Percentiles rank a stretch among this genome's conserved stretches.
phyloP scores from a whole-genome alignment of 2,113 vertebrate species.

The Hyaena hyaena region DNA sequence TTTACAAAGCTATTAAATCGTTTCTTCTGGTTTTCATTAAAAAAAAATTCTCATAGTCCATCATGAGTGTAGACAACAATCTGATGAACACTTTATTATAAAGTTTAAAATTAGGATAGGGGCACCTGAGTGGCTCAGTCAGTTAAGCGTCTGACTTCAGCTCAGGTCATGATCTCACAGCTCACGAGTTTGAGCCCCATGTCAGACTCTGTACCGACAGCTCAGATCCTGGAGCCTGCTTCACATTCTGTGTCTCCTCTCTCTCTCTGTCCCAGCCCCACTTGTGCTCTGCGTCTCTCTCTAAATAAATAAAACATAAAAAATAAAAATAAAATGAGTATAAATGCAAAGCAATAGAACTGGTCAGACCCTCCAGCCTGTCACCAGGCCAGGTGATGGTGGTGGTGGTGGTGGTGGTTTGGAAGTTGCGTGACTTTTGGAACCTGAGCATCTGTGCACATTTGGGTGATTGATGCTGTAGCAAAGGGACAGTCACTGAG shows the following conservation, averaged over 20 bases:
- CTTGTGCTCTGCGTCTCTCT: too few relatives aligned
- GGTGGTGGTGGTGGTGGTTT: not conserved
- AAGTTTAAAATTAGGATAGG: not conserved
- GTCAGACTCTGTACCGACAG: too few relatives aligned
- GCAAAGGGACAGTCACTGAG: not conserved
- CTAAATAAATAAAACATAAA: too few relatives aligned
- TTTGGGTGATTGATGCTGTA: too few relatives aligned
- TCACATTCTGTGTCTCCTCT: too few relatives aligned
- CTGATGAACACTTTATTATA: not conserved
- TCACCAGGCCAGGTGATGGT: not conserved
- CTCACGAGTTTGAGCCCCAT: too few relatives aligned
- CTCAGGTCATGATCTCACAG: too few relatives aligned
- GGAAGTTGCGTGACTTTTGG: not conserved
- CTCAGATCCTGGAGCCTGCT: too few relatives aligned
- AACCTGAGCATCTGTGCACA: not conserved
- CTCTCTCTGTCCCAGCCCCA: too few relatives aligned
- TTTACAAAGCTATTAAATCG: not conserved
- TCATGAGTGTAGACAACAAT: not conserved
- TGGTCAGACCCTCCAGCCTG: not conserved
- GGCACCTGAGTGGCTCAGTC: too few relatives aligned
- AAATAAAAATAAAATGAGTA: not conserved
- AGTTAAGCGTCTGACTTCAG: too few relatives aligned
- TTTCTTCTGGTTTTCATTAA: not conserved
- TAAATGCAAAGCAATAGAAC: not conserved
- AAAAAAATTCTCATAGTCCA: not conserved